Base-by-base conservation (phyloP, 1,140 invertebrate genomes). In the Scaptomyza graminum region DNA sequence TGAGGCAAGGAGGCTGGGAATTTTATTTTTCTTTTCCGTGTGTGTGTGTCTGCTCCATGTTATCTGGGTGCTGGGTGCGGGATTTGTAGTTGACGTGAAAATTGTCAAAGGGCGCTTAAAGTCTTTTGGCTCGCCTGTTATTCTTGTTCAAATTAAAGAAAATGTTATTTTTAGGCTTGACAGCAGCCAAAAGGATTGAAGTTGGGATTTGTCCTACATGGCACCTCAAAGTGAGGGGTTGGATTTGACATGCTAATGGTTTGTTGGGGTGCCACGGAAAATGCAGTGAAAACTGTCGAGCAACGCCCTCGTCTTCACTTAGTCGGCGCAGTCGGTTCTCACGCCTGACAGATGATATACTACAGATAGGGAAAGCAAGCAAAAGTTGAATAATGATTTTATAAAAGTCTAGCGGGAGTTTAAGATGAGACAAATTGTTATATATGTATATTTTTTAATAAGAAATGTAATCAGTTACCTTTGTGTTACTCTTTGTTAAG, bases 21-120 rank as follows among this genome's bases (percentile, higher is more conserved):
- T 72, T 63, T 77, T 59, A 61, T 70, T 74, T 47, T 64, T 54
- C 63, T 64, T 71, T 51, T 28, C 5, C 1, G 31, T 56, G 28
- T 60, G 73, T 59, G 59, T 69, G 67, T 76, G 65, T 66, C 73
- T 65, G 64, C 46, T 28, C 54, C 46, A 59, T 76, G 64, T 64
- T 74, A 74, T 74, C 63, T 66, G 59, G 49, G 60, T 50, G 69
- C 63, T 66, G 59, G 49, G 60, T 50, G 69, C 73, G 68, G 74
- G 77, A 87, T 81, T 85, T 87, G 74, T 81, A 81, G 66, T 74
- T 87, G 82, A 85, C 82, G 82, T 81, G 81, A 85, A 87, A 87
- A 85, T 87, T 85, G 78, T 85, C 82, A 81, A 85, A 87, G 85
- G 82, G 78, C 82, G 82, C 82, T 85, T 87, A 81, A 85, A 87